Conservation (phyloP, 30 jellyfish, hydroid and myxozoan genomes). For the Aurelia sp. region DNA sequence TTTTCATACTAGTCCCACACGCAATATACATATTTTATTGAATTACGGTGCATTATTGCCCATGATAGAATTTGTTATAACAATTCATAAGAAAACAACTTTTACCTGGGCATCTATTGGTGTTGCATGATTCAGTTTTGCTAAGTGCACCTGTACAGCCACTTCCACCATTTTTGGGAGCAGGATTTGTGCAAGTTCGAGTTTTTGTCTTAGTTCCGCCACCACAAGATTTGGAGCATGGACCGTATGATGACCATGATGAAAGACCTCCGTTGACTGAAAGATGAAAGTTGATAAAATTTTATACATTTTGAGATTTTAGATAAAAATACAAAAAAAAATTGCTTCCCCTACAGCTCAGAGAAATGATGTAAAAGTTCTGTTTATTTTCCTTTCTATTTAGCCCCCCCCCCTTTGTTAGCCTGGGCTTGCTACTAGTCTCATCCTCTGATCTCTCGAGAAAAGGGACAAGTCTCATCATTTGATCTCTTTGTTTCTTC, state of each 20-base stretch:
- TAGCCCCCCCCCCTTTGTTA: no score
- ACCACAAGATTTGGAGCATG: conserved; percentile 79
- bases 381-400: no score
- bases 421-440: no score
- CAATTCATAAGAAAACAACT: no score
- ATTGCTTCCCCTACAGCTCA: not conserved
- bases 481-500: no score
- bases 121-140: conserved; percentile 2
- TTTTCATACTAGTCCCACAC: no score
- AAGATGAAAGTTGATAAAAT: not conserved
- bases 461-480: no score
- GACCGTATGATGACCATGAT: conserved; percentile 65
- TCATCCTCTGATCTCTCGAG: no score
- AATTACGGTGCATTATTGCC: no score
- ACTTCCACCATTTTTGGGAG: conserved; percentile 77
- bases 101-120: conserved; percentile 3
- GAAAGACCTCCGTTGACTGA: conserved; percentile 79
- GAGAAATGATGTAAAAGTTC: not conserved
- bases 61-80: no score
- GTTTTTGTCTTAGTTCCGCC: conserved; percentile 54
- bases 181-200: conserved; percentile 75
- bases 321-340: not conserved
- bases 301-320: not conserved
- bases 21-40: no score
- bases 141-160: conserved; percentile 32